A percentile compares a stretch with the other conserved stretches of the same genome.
Conservation (phyloP, 2,888 invertebrate genomes). For the Mythimna lalbum region DNA sequence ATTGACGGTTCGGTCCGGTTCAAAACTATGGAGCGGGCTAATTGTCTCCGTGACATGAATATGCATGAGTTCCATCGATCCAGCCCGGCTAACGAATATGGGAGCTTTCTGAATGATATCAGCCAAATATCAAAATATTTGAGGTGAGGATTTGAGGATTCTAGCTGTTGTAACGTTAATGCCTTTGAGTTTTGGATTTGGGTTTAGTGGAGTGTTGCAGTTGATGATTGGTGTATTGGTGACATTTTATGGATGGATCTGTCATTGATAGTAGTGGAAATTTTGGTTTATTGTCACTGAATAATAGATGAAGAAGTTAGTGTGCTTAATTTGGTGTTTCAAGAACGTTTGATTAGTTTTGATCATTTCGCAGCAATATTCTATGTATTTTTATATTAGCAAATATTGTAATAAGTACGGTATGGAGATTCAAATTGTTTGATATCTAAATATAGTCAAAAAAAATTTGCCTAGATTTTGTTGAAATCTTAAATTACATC, state of each 20-base stretch:
- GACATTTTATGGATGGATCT: not conserved
- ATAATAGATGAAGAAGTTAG: not conserved
- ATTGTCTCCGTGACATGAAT: constrained; percentile 83
- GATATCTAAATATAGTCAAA: no score
- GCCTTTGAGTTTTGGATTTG: constrained; percentile 13
- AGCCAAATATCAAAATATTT: constrained; percentile 63
- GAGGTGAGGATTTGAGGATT: constrained; percentile 52
- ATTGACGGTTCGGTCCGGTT: constrained; percentile 79
- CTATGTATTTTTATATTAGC: no score
- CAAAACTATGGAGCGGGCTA: constrained; percentile 74
- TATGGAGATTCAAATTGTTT: no score
- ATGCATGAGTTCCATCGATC: constrained; percentile 81
- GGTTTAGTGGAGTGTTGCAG: constrained; percentile 17
- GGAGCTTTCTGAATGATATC: constrained; percentile 64
- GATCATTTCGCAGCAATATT: not conserved
- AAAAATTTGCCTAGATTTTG: no score
- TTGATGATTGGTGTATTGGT: constrained; percentile 4
- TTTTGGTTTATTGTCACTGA: not conserved
- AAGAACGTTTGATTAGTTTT: not conserved
- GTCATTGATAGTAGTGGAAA: not conserved
- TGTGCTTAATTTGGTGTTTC: not conserved
- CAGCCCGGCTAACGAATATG: constrained; percentile 65
- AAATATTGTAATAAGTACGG: no score
- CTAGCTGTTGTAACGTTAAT: constrained; percentile 36
- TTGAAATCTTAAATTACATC: no score